Percentiles rank a stretch among this genome's conserved stretches.
phyloP scores from a whole-genome alignment of 2,797 vertebrate genomes.

The Anableps anableps region DNA sequence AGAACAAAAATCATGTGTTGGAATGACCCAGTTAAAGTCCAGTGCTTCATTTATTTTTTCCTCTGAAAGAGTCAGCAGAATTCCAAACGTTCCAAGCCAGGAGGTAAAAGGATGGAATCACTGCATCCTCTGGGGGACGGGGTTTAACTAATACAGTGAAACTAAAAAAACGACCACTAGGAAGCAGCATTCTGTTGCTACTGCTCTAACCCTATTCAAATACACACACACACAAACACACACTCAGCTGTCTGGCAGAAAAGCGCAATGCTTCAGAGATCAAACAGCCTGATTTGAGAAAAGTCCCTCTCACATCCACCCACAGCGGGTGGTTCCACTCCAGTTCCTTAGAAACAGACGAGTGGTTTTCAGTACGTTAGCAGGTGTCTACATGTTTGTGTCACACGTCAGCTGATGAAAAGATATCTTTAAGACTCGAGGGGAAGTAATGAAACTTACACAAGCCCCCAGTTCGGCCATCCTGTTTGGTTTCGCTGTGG shows the following conservation, averaged over 20 bases:
- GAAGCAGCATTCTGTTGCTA: slow-evolving; percentile 40
- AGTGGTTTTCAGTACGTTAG: slow-evolving; percentile 57
- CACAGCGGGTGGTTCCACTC: slow-evolving; percentile 17
- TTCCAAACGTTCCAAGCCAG: not conserved
- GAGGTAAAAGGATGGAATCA: not conserved
- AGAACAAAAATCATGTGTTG: not conserved
- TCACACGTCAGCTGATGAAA: slow-evolving; percentile 19
- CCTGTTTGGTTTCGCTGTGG: slow-evolving; percentile 34
- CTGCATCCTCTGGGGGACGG: not conserved
- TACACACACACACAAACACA: not conserved
- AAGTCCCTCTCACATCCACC: slow-evolving; percentile 44
- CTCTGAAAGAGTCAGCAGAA: not conserved
- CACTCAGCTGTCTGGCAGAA: slow-evolving; percentile 1
- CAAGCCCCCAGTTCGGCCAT: not conserved
- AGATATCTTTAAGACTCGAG: slow-evolving; percentile 13
- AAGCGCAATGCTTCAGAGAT: slow-evolving; percentile 27
- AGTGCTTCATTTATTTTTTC: not conserved
- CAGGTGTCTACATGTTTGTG: slow-evolving; percentile 23
- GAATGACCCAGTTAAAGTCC: not conserved
- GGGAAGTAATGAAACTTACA: slow-evolving; percentile 62
- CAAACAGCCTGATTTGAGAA: slow-evolving; percentile 20
- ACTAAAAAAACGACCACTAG: slow-evolving; percentile 30
- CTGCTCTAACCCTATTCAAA: not conserved
- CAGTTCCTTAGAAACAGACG: slow-evolving; percentile 61
- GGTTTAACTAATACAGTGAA: not conserved